phyloP scores from a whole-genome alignment of 2,888 invertebrate genomes.

The Sipunculus nudus region DNA sequence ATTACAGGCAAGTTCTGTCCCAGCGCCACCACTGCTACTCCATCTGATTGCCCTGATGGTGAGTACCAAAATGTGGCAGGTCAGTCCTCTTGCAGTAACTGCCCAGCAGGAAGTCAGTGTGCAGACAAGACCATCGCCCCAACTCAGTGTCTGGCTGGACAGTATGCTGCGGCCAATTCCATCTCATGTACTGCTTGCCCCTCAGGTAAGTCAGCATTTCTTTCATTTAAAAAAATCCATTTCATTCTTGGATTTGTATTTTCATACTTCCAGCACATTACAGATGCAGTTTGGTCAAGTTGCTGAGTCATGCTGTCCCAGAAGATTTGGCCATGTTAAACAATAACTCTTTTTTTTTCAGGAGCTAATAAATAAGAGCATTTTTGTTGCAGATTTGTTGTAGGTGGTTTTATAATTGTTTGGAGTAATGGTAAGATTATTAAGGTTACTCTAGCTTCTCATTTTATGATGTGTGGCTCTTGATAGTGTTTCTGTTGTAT shows the following conservation, averaged over 20 bases:
- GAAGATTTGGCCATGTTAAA: neutral
- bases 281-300: neutral
- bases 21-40: constrained; percentile 37
- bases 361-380: too few relatives aligned
- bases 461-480: too few relatives aligned
- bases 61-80: constrained; percentile 20
- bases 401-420: too few relatives aligned
- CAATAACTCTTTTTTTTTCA: too few relatives aligned
- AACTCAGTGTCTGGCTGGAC: constrained; percentile 25
- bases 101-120: constrained; percentile 56
- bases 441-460: too few relatives aligned
- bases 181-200: constrained; percentile 21
- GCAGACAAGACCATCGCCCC: constrained; percentile 48
- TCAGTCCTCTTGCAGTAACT: constrained; percentile 28
- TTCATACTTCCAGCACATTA: too few relatives aligned
- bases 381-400: too few relatives aligned
- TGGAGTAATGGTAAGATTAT: too few relatives aligned
- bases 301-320: neutral
- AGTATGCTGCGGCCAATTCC: constrained; percentile 15
- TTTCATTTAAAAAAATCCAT: too few relatives aligned
- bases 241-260: too few relatives aligned
- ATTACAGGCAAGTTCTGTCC: constrained; percentile 55
- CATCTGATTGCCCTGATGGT: constrained; percentile 26
- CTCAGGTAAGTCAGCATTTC: constrained; percentile 24
- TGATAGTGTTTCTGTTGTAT: too few relatives aligned